phyloP scores from a whole-genome alignment of 2,113 vertebrate genomes.

The Talpa occidentalis region DNA sequence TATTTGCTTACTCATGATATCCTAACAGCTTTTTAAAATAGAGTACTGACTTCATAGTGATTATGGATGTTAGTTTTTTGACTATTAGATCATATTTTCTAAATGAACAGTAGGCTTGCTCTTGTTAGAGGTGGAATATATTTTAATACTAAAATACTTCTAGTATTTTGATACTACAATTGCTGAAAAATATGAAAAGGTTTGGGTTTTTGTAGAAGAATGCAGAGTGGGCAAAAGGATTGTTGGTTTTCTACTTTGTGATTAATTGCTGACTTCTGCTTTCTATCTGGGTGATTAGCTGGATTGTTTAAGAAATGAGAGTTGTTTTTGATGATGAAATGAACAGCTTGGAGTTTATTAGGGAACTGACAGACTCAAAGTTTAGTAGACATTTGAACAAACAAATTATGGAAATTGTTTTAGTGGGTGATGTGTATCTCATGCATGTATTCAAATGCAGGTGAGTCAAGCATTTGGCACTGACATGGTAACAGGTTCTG shows the following conservation, averaged over 20 bases:
- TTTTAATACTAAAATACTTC: slow-evolving; percentile 24
- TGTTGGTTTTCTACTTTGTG: slow-evolving; percentile 21
- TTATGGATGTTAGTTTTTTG: not conserved
- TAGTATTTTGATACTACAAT: slow-evolving; percentile 32
- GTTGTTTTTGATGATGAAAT: slow-evolving; percentile 57
- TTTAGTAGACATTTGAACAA: slow-evolving; percentile 50
- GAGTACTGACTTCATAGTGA: not conserved
- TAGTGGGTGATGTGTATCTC: not conserved
- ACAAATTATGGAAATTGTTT: slow-evolving; percentile 26
- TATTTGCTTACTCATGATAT: not conserved
- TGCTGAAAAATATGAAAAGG: not conserved
- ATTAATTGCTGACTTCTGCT: not conserved
- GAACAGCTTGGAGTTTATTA: slow-evolving; percentile 53
- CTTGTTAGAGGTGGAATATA: not conserved
- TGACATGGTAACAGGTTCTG: not conserved
- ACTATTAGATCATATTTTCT: not conserved
- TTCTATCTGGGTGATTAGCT: not conserved
- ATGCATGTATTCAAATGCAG: no score
- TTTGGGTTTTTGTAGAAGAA: not conserved
- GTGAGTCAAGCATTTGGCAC: no score
- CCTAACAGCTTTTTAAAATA: not conserved
- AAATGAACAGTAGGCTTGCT: slow-evolving; percentile 8
- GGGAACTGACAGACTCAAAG: not conserved
- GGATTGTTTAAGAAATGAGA: not conserved
- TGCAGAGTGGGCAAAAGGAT: not conserved